These are phyloP conservation scores for Gastrophryne carolinensis DNA, from an alignment of 2,797 vertebrate genomes.

Conservation along the genomic window DNA sequence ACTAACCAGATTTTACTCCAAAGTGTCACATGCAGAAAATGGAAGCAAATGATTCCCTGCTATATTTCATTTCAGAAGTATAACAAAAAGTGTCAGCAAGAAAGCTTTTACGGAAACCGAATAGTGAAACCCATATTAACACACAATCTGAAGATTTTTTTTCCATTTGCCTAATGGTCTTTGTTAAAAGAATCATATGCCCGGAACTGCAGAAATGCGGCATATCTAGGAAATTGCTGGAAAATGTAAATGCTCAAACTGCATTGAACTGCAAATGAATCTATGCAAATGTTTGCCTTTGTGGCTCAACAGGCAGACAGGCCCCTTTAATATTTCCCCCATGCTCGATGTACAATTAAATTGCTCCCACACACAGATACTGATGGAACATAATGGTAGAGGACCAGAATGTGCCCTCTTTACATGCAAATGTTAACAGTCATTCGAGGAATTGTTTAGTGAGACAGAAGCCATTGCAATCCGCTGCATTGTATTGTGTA, in stretches of 20 bases:
- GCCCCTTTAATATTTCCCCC: neutral
- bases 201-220: neutral
- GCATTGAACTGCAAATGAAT: neutral
- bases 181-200: neutral
- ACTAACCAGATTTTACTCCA: too few species aligned
- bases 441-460: neutral
- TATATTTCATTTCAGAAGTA: too few species aligned
- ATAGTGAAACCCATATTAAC: too few species aligned
- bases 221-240: too few species aligned
- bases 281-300: neutral
- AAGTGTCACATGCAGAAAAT: too few species aligned
- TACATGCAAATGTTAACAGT: slow-evolving; percentile 6
- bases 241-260: too few species aligned
- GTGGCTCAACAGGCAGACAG: neutral
- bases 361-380: neutral
- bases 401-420: neutral
- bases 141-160: too few species aligned
- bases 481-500: neutral
- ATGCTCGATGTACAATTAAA: neutral
- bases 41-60: too few species aligned
- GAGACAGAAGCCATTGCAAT: neutral
- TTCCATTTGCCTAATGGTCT: too few species aligned
- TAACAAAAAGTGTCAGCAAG: too few species aligned
- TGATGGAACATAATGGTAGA: neutral
- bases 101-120: too few species aligned